Evolutionary conservation across 1,140 invertebrate genomes (phyloP).

Genomic region (Ridgeia piscesae): DNA sequence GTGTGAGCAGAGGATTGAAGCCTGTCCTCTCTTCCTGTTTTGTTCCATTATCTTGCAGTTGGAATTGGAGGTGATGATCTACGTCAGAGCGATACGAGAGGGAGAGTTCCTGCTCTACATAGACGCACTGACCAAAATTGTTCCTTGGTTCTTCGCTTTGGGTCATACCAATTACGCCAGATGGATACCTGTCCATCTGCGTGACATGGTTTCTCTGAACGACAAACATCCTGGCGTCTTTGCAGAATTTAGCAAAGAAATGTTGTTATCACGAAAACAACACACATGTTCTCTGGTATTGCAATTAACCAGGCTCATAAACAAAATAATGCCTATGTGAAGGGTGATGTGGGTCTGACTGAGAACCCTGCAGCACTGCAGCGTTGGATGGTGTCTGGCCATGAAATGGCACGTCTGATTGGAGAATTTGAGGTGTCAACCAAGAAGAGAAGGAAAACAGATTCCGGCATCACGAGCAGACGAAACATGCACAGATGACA

Average conservation of each 20-base stretch:
- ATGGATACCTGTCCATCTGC: constrained; percentile 32
- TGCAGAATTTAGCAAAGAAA: not conserved
- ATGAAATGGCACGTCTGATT: constrained; percentile 6
- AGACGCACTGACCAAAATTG: constrained; percentile 21
- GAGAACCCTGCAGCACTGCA: not conserved
- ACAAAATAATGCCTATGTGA: constrained; percentile 25
- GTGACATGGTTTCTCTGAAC: constrained; percentile 25
- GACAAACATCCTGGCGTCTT: constrained; percentile 26
- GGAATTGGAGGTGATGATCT: constrained; percentile 13
- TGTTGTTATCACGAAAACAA: constrained; percentile 19
- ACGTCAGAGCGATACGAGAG: not conserved
- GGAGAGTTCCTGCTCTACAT: not conserved
- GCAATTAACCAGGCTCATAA: constrained; percentile 36
- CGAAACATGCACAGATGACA: not conserved
- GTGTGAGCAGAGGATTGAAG: not conserved
- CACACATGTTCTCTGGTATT: constrained; percentile 30
- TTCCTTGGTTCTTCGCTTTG: constrained; percentile 33
- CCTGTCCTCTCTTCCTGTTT: constrained; percentile 2
- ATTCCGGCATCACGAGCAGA: constrained; percentile 9
- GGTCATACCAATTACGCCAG: constrained; percentile 31
- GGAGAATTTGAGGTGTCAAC: not conserved
- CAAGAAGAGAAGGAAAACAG: not conserved
- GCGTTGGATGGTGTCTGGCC: constrained; percentile 14
- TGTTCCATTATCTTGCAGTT: not conserved
- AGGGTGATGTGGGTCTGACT: not conserved